Conservation (phyloP, 2,888 invertebrate genomes). For the Dermolepida albohirtum region DNA sequence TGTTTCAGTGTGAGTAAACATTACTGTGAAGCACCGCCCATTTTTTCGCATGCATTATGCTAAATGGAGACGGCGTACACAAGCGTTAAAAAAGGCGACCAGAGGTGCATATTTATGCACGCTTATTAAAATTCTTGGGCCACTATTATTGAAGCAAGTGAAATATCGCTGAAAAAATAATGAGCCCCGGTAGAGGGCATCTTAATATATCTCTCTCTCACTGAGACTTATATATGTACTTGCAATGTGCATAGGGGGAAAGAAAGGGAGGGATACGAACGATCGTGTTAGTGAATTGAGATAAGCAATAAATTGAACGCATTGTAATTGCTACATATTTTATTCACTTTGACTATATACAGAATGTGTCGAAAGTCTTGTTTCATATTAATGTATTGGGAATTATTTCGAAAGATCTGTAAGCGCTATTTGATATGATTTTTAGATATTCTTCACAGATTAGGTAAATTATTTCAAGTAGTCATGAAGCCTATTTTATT, state of each 20-base stretch:
- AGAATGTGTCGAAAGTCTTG: not conserved
- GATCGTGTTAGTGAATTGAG: not conserved
- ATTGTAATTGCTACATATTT: constrained; percentile 24
- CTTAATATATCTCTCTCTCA: not conserved
- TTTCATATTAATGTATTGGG: too few species aligned
- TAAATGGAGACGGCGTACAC: constrained; percentile 1
- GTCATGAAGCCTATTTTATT: too few species aligned
- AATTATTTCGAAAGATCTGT: too few species aligned
- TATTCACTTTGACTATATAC: not conserved
- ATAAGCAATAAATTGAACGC: not conserved
- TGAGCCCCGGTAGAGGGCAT: constrained; percentile 15
- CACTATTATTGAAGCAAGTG: constrained; percentile 27
- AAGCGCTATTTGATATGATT: too few species aligned
- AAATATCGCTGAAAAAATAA: constrained; percentile 27
- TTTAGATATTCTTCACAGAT: too few species aligned
- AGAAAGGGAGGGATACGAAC: not conserved
- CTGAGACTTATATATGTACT: too few species aligned
- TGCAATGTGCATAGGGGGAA: too few species aligned
- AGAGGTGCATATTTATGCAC: constrained; percentile 21
- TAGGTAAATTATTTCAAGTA: too few species aligned
- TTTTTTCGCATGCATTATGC: constrained; percentile 5
- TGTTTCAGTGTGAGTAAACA: too few species aligned
- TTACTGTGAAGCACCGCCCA: not conserved
- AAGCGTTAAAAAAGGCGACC: not conserved
- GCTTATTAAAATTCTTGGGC: constrained; percentile 29